phyloP scores from a whole-genome alignment of 92 coral and sea anemone genomes.

The Meandrina meandrites region DNA sequence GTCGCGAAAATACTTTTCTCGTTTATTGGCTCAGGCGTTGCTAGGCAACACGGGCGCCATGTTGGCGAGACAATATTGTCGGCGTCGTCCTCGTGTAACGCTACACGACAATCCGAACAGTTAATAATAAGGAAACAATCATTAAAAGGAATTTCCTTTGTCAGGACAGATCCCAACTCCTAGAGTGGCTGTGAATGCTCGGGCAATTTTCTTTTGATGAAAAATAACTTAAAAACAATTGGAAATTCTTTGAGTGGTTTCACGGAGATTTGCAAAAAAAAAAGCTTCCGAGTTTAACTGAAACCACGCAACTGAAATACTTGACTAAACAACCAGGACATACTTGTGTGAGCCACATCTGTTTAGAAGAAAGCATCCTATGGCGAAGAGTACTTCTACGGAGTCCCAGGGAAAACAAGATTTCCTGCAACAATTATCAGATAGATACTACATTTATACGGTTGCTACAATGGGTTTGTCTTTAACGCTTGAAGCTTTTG shows the following conservation, averaged over 20 bases:
- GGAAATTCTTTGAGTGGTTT: background rate
- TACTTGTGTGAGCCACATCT: conserved; percentile 95
- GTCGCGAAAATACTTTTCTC: background rate
- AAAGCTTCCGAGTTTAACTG: background rate
- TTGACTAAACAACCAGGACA: background rate
- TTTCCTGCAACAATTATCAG: conserved; percentile 64
- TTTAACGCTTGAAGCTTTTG: no score
- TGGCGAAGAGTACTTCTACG: conserved; percentile 89
- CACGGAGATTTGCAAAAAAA: background rate
- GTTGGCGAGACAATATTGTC: background rate
- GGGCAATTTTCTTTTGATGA: no score
- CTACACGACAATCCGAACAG: background rate
- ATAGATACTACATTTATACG: background rate
- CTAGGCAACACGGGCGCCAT: background rate
- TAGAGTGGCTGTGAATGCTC: no score
- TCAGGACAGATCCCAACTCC: no score
- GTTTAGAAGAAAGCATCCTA: conserved; percentile 80
- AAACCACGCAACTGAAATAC: background rate
- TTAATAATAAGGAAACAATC: no score
- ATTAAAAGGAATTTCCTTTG: no score
- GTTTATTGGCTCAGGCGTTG: background rate
- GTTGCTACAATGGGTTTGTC: no score
- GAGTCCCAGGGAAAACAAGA: conserved; percentile 82
- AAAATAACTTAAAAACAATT: no score
- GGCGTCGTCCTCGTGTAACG: background rate